phyloP scores from a whole-genome alignment of 2,888 invertebrate genomes.

The Rapana venosa region DNA sequence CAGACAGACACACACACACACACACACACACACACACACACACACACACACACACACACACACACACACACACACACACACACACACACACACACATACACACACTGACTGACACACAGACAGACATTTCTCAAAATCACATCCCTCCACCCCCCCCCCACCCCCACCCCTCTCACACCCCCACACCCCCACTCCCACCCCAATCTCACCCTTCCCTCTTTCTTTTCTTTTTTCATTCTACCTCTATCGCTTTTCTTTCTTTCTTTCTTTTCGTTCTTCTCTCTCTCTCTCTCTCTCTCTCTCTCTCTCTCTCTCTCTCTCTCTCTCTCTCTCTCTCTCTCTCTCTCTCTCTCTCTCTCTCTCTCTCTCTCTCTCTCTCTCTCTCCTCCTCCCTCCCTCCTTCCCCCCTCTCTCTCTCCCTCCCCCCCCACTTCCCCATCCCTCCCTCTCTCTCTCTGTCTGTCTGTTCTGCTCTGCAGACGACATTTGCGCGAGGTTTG shows the following conservation, averaged over 20 bases:
- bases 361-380: neutral
- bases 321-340: constrained; percentile 10
- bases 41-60: neutral
- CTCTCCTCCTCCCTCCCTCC: neutral
- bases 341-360: constrained; percentile 10
- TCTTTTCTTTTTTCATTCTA: neutral
- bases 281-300: neutral
- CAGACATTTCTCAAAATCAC: neutral
- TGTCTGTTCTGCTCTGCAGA: neutral
- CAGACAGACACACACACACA: too few relatives aligned
- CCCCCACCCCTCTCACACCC: neutral
- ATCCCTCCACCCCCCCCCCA: neutral
- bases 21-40: constrained; percentile 10
- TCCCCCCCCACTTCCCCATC: neutral
- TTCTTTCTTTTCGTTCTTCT: neutral
- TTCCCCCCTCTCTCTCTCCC: neutral
- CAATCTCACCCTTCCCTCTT: too few relatives aligned
- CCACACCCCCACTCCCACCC: too few relatives aligned
- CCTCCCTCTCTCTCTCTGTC: neutral
- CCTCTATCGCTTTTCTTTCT: neutral
- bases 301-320: constrained; percentile 4
- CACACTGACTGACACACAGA: neutral
- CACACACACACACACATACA: constrained; percentile 1
- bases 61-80: constrained; percentile 2
- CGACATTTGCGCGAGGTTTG: constrained; percentile 15